A percentile compares a stretch with the other conserved stretches of the same genome.
Conservation (phyloP, 2,888 invertebrate species). For the Rapana venosa region DNA sequence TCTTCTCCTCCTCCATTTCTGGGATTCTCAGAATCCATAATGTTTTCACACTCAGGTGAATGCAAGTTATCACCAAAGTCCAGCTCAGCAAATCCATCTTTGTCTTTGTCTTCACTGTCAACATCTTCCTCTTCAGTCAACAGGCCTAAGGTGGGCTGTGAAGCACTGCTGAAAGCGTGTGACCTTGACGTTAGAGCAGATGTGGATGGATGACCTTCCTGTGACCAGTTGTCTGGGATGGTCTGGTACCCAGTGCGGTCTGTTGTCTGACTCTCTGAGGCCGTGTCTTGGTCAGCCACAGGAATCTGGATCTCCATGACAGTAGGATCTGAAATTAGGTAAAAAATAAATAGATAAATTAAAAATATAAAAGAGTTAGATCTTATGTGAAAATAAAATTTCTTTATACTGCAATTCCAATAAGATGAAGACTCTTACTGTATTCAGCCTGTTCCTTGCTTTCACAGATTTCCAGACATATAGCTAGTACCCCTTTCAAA, state of each 20-base stretch:
- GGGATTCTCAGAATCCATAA: not conserved
- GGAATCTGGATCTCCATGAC: constrained; percentile 35
- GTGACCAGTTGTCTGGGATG: not conserved
- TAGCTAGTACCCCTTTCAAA: too few relatives aligned
- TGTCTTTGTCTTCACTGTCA: not conserved
- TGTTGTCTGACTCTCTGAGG: not conserved
- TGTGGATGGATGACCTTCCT: not conserved
- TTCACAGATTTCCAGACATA: too few relatives aligned
- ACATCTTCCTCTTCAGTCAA: not conserved
- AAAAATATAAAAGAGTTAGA: not conserved
- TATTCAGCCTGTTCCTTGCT: too few relatives aligned
- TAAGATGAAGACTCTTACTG: too few relatives aligned
- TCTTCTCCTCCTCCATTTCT: not conserved
- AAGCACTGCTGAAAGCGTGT: not conserved
- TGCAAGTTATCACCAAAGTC: too few relatives aligned
- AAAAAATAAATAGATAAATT: not conserved
- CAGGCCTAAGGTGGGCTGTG: not conserved
- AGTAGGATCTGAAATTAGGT: not conserved
- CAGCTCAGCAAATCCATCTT: not conserved
- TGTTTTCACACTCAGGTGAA: not conserved
- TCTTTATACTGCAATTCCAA: too few relatives aligned
- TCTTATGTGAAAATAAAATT: too few relatives aligned
- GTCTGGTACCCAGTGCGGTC: not conserved
- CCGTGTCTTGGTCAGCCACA: constrained; percentile 14
- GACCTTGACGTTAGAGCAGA: constrained; percentile 16